phyloP scores from a whole-genome alignment of 2,113 vertebrate genomes.

The Ochotona princeps region DNA sequence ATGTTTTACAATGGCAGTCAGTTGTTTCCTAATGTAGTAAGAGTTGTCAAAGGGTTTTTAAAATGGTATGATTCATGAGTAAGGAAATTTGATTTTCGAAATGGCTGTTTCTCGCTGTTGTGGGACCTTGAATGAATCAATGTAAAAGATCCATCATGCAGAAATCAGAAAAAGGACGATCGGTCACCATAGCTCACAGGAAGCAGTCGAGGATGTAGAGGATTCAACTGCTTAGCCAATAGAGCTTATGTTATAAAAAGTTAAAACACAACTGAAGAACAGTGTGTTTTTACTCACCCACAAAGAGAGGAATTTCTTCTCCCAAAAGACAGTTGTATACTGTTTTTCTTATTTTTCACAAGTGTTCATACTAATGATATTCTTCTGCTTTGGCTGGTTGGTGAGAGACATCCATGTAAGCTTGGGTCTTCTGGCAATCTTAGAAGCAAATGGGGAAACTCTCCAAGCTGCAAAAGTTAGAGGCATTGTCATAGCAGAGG shows the following conservation, averaged over 20 bases:
- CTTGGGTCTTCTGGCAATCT: neutral
- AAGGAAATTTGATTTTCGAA: conserved; percentile 48
- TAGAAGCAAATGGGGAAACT: neutral
- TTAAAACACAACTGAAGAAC: neutral
- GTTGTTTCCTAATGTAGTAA: conserved; percentile 9
- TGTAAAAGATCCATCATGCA: neutral
- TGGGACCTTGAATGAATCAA: neutral
- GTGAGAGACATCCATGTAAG: neutral
- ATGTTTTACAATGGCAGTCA: neutral
- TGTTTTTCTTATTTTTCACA: neutral
- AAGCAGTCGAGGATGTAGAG: neutral
- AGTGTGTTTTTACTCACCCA: neutral
- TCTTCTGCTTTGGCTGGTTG: neutral
- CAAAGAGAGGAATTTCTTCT: neutral
- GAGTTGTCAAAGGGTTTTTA: conserved; percentile 44
- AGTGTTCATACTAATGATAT: neutral
- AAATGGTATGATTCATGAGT: neutral
- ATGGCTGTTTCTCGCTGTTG: conserved; percentile 24
- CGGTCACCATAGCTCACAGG: neutral
- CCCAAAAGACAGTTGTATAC: conserved; percentile 5
- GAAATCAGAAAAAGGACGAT: neutral
- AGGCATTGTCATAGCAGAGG: neutral
- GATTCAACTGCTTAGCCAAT: conserved; percentile 2
- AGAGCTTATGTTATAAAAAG: no score
- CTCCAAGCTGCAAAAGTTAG: neutral